A percentile compares a stretch with the other conserved stretches of the same genome.
Conservation (phyloP, 2,113 vertebrate species). For the Parus major region DNA sequence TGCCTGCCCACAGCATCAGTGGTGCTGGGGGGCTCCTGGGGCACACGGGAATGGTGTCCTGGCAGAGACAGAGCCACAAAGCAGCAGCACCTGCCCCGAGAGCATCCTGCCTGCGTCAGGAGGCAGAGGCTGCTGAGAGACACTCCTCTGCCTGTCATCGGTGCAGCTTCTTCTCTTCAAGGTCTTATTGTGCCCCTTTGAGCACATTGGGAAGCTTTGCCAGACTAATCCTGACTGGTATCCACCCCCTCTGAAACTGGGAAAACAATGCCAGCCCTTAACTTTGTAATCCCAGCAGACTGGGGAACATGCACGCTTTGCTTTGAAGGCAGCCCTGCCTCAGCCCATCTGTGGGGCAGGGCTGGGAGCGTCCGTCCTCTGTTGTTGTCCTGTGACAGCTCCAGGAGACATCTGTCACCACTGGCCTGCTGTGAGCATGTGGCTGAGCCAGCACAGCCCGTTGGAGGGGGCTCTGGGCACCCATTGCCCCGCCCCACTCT, state of each 20-base stretch:
- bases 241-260: constrained; percentile 10
- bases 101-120: accelerated
- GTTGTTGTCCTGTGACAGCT: background rate
- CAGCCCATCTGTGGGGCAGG: background rate
- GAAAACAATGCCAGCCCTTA: constrained; percentile 56
- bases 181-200: constrained; percentile 34
- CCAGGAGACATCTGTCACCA: constrained; percentile 17
- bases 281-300: constrained; percentile 39
- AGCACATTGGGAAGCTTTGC: background rate
- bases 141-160: background rate
- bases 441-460: background rate
- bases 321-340: constrained; percentile 59
- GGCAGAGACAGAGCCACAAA: background rate
- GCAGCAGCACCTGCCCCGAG: background rate
- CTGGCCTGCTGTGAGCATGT: accelerated
- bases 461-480: background rate
- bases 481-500: accelerated
- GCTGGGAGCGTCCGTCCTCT: background rate
- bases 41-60: background rate
- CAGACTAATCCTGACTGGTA: constrained; percentile 68
- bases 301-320: background rate
- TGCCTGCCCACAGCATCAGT: background rate
- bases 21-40: background rate
- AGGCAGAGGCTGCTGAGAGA: constrained; percentile 33
- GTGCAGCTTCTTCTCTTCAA: constrained; percentile 56